Base-by-base conservation (phyloP, 2,113 vertebrate species). In the Piprites chloris region DNA sequence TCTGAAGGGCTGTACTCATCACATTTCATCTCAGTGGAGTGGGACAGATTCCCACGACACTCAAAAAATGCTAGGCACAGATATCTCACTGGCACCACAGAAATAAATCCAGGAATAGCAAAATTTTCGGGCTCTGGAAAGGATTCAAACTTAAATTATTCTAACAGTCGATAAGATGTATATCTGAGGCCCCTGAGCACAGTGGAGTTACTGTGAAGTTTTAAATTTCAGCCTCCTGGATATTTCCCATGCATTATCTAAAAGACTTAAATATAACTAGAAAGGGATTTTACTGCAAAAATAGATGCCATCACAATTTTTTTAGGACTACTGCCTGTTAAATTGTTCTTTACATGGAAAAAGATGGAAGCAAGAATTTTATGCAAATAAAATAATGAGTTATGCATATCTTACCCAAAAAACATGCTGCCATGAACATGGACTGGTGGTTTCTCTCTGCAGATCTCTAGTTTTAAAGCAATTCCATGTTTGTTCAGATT, bases 101-200 rank as follows among this genome's bases (percentile, higher is more conserved):
- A 93, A 94, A 71, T 58, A 84, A 94, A 85, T 47, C 35, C 44
- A 91, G 47, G 52, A 95, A 95, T 24, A 89, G 33, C 56, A 87
- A 52, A 81, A 66, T 78, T 96, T 95, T 85, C 68, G 89, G 65
- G 23, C 21, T 58, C 56, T 87, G 56, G 42, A 89, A 91, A 4
- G 59, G 33, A 71, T 91, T 69, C 24, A 89, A 89, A 91, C 73
- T 63, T 30, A 85, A 95, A 89, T 91, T 78, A 82, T 95, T 89
- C 39, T 67, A 91, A 55, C 42, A 84, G 65, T 78, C 78, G 93
- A 83, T 88, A 90, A 92, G 88, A 89, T 81, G 13, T 26, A 8
- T 91, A 91, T 89, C 44, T 91, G 23, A 72, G 73, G 26, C 35
- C 27, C 21, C 14, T 55, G 50, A 66, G 9, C 71, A 74, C 59